A percentile compares a stretch with the other conserved stretches of the same genome.
Conservation (phyloP, 2,113 vertebrate species). For the Alaudala cheleensis region DNA sequence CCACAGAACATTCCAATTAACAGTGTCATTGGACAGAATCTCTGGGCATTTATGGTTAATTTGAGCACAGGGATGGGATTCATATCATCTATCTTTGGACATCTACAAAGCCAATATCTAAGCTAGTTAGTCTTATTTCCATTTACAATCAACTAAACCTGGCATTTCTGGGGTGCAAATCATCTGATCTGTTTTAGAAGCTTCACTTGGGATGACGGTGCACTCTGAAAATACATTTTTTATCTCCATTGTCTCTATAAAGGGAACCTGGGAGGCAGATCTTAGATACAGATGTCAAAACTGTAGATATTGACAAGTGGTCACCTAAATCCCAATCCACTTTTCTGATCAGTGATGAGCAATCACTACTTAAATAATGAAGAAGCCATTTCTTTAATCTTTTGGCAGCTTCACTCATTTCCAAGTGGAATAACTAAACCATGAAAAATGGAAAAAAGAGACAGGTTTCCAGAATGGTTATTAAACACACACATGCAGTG, state of each 20-base stretch:
- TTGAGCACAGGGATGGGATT: background rate
- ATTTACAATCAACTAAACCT: background rate
- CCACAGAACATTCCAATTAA: background rate
- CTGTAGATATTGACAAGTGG: background rate
- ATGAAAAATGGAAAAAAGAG: background rate
- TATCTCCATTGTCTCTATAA: background rate
- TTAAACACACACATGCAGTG: background rate
- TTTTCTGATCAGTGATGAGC: background rate
- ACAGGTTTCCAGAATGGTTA: background rate
- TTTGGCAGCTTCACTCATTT: background rate
- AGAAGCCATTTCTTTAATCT: background rate
- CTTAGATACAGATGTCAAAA: background rate
- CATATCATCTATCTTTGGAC: background rate
- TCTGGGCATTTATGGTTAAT: background rate
- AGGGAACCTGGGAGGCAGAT: background rate
- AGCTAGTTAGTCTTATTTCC: background rate
- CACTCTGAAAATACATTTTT: background rate
- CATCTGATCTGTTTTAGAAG: background rate
- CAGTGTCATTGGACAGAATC: background rate
- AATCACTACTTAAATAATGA: slow-evolving; percentile 12
- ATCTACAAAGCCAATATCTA: background rate
- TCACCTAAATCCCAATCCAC: background rate
- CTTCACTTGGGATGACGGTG: background rate
- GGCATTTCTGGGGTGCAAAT: background rate
- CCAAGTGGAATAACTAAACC: background rate